Base-by-base conservation (phyloP, 1,140 invertebrate species). In the Brevipalpus yothersi region DNA sequence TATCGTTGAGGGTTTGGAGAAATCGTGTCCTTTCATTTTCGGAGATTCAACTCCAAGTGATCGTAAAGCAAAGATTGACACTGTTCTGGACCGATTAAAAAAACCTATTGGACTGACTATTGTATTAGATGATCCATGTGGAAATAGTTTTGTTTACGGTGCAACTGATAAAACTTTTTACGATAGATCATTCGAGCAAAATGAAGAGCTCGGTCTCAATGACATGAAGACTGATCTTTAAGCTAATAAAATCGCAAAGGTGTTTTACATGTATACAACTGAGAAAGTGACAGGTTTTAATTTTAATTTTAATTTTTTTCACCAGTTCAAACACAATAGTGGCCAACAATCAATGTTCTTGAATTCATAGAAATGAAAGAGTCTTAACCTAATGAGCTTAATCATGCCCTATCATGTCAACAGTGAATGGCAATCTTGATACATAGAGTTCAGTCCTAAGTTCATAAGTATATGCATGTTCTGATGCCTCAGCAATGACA, bases 201-300 rank as follows among this genome's bases (percentile, higher is more conserved):
- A 98, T 70, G 93, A 98, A 64, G 83, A 90, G 41, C 39, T 58
- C 7, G 58, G 58, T 21, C 39, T 58, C 9, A 58, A 94, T 69
- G 92, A 97, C 68, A 95, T 98, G 79, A 93, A 92, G 74, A 86
- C 84, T 1, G 90, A 95, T 66, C 78, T 80, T 67, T 87, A 88
- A 51, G 21, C 31, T 31, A 31, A 31, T 31, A 31, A 31, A 31
- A 31, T 31, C 5, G 31, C 31, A 3, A 5, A 31, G 5, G 5
- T 31, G n/a, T 31, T 31, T 31, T 31, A 31, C 31, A 31, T 3
- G 31, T 31, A 31, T 5, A 31, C 31, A 31, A n/a, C 31, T 5
- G 5, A 3, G 31, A 5, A 5, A 31, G 31, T 31, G 31, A 31
- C n/a, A n/a, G 31, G 5, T 31, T 31, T 31, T 31, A 3, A 31